phyloP scores from a whole-genome alignment of 1,140 invertebrate genomes.

The Cydia fagiglandana region DNA sequence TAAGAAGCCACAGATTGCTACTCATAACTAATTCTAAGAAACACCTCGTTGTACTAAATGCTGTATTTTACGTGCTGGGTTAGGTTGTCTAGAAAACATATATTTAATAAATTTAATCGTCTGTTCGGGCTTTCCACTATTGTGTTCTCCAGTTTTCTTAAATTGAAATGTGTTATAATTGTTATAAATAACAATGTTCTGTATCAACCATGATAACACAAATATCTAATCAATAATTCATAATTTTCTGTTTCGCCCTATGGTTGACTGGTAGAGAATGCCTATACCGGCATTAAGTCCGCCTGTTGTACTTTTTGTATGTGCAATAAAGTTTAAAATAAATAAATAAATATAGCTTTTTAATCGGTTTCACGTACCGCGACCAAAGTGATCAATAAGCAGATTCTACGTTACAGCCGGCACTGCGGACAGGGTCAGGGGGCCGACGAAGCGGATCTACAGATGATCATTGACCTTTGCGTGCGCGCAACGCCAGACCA shows the following conservation, averaged over 20 bases:
- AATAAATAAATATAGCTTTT: too few species aligned
- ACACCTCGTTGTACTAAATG: background rate
- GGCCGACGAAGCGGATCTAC: conserved; percentile 76
- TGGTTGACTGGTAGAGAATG: too few species aligned
- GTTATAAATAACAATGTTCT: background rate
- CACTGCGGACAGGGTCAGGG: conserved; percentile 72
- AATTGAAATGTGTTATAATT: background rate
- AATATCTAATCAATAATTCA: too few species aligned
- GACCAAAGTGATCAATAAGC: conserved; percentile 53
- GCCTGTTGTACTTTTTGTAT: too few species aligned
- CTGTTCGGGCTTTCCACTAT: too few species aligned
- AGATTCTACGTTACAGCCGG: conserved; percentile 52
- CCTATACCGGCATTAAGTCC: too few species aligned
- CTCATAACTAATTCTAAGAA: background rate
- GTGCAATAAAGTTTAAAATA: too few species aligned
- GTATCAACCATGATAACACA: background rate
- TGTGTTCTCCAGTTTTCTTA: background rate
- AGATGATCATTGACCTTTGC: conserved; percentile 78
- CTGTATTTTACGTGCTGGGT: background rate
- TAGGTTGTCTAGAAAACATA: background rate
- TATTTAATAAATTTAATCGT: too few species aligned
- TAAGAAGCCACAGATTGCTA: background rate
- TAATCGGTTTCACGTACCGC: conserved; percentile 3
- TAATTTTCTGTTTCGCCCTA: too few species aligned
- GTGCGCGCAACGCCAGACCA: conserved; percentile 62